A percentile compares a stretch with the other conserved stretches of the same genome.
phyloP scores from a whole-genome alignment of 2,797 vertebrate genomes.

The Naso thynnoides region DNA sequence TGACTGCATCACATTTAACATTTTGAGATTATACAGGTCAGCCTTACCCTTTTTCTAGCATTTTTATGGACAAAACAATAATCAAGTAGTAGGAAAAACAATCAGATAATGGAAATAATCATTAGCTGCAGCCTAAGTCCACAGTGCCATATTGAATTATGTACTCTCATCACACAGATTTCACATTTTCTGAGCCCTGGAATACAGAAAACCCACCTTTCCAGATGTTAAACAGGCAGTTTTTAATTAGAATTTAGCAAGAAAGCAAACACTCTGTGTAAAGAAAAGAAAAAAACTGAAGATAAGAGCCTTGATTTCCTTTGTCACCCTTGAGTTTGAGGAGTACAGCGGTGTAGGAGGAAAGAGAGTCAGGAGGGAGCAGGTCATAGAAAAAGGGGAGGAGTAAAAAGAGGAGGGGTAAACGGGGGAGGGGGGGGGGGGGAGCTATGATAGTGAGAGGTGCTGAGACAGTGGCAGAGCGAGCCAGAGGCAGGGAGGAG shows the following conservation, averaged over 20 bases:
- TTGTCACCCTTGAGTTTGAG: constrained; percentile 63
- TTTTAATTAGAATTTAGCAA: neutral
- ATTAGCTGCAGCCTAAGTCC: neutral
- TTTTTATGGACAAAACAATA: neutral
- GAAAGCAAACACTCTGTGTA: neutral
- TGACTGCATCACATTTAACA: neutral
- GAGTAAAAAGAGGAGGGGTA: constrained; percentile 58
- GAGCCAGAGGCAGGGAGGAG: constrained; percentile 70
- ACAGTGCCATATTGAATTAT: neutral
- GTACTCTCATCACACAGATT: neutral
- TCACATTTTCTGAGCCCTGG: neutral
- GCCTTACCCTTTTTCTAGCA: neutral
- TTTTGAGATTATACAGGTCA: no score
- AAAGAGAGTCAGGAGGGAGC: constrained; percentile 49
- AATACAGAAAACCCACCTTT: constrained; percentile 9
- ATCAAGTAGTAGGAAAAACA: neutral
- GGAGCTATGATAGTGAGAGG: constrained; percentile 79
- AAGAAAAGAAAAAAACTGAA: constrained; percentile 12
- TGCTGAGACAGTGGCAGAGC: constrained; percentile 70
- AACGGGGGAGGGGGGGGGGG: constrained; percentile 44
- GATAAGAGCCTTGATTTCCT: constrained; percentile 46
- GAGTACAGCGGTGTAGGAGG: constrained; percentile 47
- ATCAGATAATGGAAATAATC: neutral
- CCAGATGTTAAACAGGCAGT: neutral
- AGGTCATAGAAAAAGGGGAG: constrained; percentile 68